phyloP scores from a whole-genome alignment of 2,888 invertebrate species.

The Eretmocerus hayati region DNA sequence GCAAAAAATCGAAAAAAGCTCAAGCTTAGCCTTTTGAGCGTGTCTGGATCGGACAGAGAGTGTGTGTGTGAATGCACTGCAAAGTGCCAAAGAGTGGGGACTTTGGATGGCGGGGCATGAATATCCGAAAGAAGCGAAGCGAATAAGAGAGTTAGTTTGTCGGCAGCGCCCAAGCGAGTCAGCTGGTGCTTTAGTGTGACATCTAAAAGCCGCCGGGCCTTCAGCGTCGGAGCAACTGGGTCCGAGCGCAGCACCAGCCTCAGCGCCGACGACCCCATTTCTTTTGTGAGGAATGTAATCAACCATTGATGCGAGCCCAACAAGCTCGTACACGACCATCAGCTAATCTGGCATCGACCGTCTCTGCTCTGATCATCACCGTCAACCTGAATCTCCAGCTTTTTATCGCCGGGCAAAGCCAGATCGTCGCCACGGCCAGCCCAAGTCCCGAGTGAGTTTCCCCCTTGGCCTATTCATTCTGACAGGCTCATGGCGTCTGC shows the following conservation, averaged over 20 bases:
- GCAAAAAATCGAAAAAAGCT: no score
- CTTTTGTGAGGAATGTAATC: constrained; percentile 42
- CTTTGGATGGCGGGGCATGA: background rate
- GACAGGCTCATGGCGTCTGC: no score
- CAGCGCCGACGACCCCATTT: constrained; percentile 21
- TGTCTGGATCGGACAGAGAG: background rate
- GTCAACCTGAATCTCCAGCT: background rate
- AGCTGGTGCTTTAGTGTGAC: constrained; percentile 27
- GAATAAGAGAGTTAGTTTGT: constrained; percentile 1
- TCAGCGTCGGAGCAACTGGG: constrained; percentile 44
- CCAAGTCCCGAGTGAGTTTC: background rate
- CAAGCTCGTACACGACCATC: constrained; percentile 19
- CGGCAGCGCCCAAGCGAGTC: constrained; percentile 13
- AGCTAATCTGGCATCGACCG: background rate
- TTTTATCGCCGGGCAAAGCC: background rate
- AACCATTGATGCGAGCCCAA: constrained; percentile 25
- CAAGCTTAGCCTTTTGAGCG: no score
- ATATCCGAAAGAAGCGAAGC: no score
- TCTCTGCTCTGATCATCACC: background rate
- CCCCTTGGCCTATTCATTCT: no score
- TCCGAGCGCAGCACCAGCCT: no score
- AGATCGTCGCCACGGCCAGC: background rate
- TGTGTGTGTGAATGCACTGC: background rate
- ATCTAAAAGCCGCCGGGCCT: constrained; percentile 36
- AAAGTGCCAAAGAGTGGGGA: background rate